Base-by-base conservation (phyloP, 2,113 vertebrate species). In the Burhinus bistriatus region DNA sequence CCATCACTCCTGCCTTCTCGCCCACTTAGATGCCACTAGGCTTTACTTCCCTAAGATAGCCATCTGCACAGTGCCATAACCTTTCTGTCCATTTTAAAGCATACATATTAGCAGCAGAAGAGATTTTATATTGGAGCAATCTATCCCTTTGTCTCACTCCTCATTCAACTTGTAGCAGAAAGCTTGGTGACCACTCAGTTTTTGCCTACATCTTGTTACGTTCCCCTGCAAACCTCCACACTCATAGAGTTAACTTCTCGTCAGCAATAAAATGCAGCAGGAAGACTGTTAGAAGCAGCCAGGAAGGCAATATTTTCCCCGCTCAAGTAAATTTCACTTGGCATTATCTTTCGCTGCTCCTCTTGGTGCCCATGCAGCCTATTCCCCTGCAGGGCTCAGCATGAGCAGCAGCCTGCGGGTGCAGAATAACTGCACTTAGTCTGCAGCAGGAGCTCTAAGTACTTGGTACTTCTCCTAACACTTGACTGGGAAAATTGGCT, bases 381-480 rank as follows among this genome's bases (percentile, higher is more conserved):
- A 2, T 84, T 94, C 77, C 69, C 94, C 95, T 51, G 95, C 89
- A 93, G 97, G 82, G 94, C 95, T 85, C 95, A 91, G 95, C 44
- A 0, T 26, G 91, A 96, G 94, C 82, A 71, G 65, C 76, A 27
- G 21, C 94, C 90, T 92, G 92, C 78, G 3, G 11, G 15, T 47
- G 77, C 78, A 69, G 85, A 83, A 68, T 78, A 49, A 57, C 90
- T 55, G 73, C 83, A 14, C 68, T 87, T 66, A 78, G 36, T 83
- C 70, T 92, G 80, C 81, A 75, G 88, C 86, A 71, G 91, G 73
- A 89, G 73, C 22, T 82, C 80, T 89, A 66, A 32, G 77, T 44
- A n/a, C 82, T 90, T 8, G 0, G 52, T 57, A 22, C 73, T 94
- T 72, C 64, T 90, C 82, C 38, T 91, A 83, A 47, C 52, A 45